A percentile compares a stretch with the other conserved stretches of the same genome.
Conservation (phyloP, 1,140 invertebrate genomes). For the Tachypleus tridentatus region DNA sequence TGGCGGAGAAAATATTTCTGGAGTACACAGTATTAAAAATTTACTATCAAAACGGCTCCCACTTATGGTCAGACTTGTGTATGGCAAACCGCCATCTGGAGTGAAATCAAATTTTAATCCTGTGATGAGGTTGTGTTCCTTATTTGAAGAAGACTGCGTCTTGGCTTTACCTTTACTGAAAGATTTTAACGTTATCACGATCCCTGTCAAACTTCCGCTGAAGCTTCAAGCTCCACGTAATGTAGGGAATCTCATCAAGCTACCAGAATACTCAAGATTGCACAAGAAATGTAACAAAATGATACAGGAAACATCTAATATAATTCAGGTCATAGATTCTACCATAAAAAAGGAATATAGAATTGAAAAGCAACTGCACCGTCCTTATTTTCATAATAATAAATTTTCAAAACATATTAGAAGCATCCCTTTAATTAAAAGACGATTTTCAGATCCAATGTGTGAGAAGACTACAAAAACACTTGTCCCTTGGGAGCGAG, state of each 20-base stretch:
- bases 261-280: conserved; percentile 65
- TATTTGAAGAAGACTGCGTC: conserved; percentile 66
- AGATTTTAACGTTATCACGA: conserved; percentile 45
- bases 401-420: conserved; percentile 17
- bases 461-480: conserved; percentile 7
- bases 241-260: conserved; percentile 60
- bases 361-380: conserved; percentile 19
- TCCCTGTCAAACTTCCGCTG: conserved; percentile 70
- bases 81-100: conserved; percentile 66
- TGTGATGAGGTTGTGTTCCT: conserved; percentile 65
- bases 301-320: conserved; percentile 67
- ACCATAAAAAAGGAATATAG: conserved; percentile 27
- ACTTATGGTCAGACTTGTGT: conserved; percentile 75
- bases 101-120: conserved; percentile 57
- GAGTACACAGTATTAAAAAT: conserved; percentile 67
- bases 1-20: conserved; percentile 80
- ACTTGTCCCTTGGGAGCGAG: background rate
- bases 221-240: conserved; percentile 74
- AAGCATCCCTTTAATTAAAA: conserved; percentile 3
- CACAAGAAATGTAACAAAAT: conserved; percentile 64
- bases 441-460: conserved; percentile 19
- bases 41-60: conserved; percentile 76
- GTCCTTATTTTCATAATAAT: conserved; percentile 12
- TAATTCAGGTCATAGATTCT: conserved; percentile 45
- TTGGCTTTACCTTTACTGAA: conserved; percentile 62